Base-by-base conservation (phyloP, 1,140 invertebrate species). In the Dermatophagoides farinae region DNA sequence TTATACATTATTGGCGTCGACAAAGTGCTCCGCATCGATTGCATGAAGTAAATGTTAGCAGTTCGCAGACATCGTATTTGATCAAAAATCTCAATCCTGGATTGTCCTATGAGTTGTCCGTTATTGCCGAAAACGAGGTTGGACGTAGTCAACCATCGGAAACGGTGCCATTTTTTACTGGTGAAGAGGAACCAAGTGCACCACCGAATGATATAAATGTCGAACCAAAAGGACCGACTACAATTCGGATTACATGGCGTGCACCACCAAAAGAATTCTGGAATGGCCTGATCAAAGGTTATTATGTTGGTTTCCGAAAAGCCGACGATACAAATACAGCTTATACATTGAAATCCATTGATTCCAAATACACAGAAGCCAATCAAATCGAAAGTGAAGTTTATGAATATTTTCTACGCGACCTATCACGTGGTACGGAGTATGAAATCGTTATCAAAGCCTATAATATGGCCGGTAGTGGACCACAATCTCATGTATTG, bases 181-280 rank as follows among this genome's bases (percentile, higher is more conserved):
- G 82, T 64, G 86, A 89, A 76, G 85, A 88, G 80, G 84, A 82
- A 81, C 57, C 57, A 44, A 52, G 46, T 18, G 72, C 69, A 6
- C 69, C 75, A n/a, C 77, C 77, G 22, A 63, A 66, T 10, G 69
- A 74, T 62, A 82, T 95, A 4, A 81, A 83, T 67, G 86, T 92
- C 1, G 87, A 91, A 67, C 82, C 88, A 41, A 78, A 84, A n/a
- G 88, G 92, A 67, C 88, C 93, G 68, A 85, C 89, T 63, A 88
- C 86, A 0, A 76, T 97, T 58, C 81, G 85, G 67, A 86, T 96
- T 1, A 86, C 83, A 61, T 97, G 91, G 91, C 92, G 92, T 67
- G 85, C 87, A 65, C 88, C 89, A 60, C 76, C 81, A 65, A 79
- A 82, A 50, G 83, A 88, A 64, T 82, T 87, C 67, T 92, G 87